Conservation (phyloP, 2,113 vertebrate species). For the Rhinoptilus africanus region DNA sequence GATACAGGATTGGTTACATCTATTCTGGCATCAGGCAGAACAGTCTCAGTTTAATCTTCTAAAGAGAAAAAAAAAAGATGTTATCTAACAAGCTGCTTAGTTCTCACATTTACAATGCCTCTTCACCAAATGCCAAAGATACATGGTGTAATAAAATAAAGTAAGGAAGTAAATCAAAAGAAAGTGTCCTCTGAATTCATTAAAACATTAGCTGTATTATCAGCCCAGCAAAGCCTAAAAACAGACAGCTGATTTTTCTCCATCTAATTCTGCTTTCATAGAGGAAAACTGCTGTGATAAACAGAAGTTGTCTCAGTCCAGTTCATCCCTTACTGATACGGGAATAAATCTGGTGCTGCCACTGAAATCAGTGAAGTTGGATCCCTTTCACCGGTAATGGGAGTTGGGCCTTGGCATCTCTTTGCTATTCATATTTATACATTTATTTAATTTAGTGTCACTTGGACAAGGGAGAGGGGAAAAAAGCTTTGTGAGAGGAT, state of each 20-base stretch:
- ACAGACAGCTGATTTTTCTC: not conserved
- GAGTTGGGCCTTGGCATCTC: not conserved
- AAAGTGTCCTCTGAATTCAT: conserved; percentile 31
- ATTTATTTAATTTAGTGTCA: not conserved
- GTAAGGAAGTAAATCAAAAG: conserved; percentile 55
- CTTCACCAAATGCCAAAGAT: conserved; percentile 35
- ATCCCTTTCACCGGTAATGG: not conserved
- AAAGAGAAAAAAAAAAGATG: not conserved
- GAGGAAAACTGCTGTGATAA: not conserved
- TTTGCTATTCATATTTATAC: not conserved
- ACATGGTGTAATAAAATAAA: conserved; percentile 51
- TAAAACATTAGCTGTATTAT: not conserved
- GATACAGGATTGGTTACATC: conserved; percentile 76
- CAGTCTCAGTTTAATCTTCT: conserved; percentile 69
- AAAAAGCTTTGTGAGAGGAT: not conserved
- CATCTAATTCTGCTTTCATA: conserved; percentile 18
- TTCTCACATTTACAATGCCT: conserved; percentile 43
- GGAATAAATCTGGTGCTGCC: not conserved
- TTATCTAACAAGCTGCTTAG: conserved; percentile 51
- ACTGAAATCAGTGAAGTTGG: not conserved
- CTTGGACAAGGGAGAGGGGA: not conserved
- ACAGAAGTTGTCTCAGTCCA: conserved; percentile 22
- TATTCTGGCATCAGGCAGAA: conserved; percentile 69
- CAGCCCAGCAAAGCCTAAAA: not conserved
- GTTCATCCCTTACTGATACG: not conserved